Conservation (phyloP, 2,888 invertebrate genomes). For the Drosophila colorata region DNA sequence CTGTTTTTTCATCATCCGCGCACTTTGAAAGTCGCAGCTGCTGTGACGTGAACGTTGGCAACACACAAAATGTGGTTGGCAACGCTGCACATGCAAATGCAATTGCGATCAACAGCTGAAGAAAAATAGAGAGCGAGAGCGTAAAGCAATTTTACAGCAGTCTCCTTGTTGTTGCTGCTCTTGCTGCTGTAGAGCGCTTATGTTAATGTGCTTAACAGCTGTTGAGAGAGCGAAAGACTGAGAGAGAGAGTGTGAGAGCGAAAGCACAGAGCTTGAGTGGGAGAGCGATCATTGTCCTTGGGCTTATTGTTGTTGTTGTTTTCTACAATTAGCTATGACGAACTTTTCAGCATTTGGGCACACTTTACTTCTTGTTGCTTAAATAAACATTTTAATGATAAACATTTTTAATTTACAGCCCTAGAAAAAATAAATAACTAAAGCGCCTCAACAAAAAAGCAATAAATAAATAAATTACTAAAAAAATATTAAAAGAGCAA, state of each 20-base stretch:
- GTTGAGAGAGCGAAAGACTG: constrained; percentile 19
- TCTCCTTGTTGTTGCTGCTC: constrained; percentile 19
- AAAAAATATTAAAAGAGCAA: constrained; percentile 10
- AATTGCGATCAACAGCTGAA: constrained; percentile 63
- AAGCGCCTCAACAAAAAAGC: constrained; percentile 54
- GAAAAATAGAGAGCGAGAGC: not conserved
- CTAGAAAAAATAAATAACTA: constrained; percentile 22
- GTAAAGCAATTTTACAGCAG: constrained; percentile 13
- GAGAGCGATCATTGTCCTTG: constrained; percentile 24
- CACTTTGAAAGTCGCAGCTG: constrained; percentile 45
- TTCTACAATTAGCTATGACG: constrained; percentile 13
- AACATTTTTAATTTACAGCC: constrained; percentile 45
- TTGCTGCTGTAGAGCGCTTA: constrained; percentile 6
- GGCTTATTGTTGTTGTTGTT: constrained; percentile 35
- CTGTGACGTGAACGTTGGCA: constrained; percentile 36
- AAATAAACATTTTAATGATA: constrained; percentile 17
- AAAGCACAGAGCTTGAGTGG: not conserved
- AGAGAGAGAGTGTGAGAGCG: constrained; percentile 9
- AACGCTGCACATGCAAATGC: constrained; percentile 39
- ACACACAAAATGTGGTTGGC: constrained; percentile 32
- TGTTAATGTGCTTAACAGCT: constrained; percentile 35
- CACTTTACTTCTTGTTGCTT: constrained; percentile 12
- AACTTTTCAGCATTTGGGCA: constrained; percentile 28
- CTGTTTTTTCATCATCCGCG: constrained; percentile 68
- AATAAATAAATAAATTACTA: constrained; percentile 42